Conservation (phyloP, 1,140 invertebrate genomes). For the Coptotermes formosanus region DNA sequence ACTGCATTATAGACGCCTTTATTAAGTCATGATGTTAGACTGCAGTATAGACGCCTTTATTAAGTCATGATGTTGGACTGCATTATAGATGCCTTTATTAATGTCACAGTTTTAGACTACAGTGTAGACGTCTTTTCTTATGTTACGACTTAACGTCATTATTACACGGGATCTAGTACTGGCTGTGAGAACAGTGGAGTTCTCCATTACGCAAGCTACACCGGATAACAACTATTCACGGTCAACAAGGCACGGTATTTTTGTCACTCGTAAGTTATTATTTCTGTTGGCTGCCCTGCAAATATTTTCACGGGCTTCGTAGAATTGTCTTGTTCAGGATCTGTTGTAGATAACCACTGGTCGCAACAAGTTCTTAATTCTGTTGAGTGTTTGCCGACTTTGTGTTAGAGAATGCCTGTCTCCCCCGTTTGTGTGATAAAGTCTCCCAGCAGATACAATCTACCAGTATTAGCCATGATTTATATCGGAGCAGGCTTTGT, state of each 20-base stretch:
- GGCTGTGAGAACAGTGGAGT: not conserved
- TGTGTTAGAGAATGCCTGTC: not conserved
- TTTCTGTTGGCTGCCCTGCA: not conserved
- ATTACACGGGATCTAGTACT: not conserved
- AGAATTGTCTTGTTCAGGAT: not conserved
- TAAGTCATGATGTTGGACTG: no score
- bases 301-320: not conserved
- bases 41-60: no score
- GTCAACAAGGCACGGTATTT: not conserved
- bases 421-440: not conserved
- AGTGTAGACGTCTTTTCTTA: no score
- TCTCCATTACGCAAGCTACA: not conserved
- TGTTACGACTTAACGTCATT: not conserved
- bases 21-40: no score
- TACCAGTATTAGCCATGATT: not conserved
- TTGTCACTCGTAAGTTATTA: conserved; percentile 3
- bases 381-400: not conserved
- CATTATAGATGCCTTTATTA: no score
- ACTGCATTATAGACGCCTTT: no score
- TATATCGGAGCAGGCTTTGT: not conserved
- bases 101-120: no score
- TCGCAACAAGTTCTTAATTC: not conserved
- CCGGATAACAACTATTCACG: not conserved
- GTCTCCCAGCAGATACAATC: not conserved
- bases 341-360: not conserved